Conservation (phyloP, 2,888 invertebrate genomes). For the Sisyra nigra region DNA sequence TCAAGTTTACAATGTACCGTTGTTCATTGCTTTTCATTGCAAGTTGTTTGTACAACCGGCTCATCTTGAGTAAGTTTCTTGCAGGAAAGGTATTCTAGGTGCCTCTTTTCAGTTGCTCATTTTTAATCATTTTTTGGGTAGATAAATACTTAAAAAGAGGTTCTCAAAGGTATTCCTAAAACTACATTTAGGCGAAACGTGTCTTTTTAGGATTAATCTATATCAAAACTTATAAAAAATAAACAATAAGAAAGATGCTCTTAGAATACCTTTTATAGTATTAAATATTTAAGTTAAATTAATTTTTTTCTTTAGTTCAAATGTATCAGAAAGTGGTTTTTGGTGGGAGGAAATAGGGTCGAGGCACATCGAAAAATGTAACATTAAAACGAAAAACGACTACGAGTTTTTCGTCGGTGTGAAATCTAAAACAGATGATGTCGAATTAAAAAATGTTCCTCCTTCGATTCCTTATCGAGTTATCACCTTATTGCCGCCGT, state of each 20-base stretch:
- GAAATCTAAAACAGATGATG: conserved; percentile 32
- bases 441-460: conserved; percentile 9
- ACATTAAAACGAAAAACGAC: conserved; percentile 29
- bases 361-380: conserved; percentile 48
- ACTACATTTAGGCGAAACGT: too few relatives aligned
- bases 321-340: conserved; percentile 43
- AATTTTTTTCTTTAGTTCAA: not conserved
- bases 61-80: conserved; percentile 56
- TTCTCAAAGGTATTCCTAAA: too few relatives aligned
- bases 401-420: conserved; percentile 53
- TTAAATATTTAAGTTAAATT: too few relatives aligned
- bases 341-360: conserved; percentile 63
- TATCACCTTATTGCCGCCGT: conserved; percentile 54
- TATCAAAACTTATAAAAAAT: too few relatives aligned
- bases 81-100: too few relatives aligned
- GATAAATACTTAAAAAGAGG: too few relatives aligned
- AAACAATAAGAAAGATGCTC: too few relatives aligned
- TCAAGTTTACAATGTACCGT: conserved; percentile 57
- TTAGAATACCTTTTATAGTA: too few relatives aligned
- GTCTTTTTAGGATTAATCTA: too few relatives aligned
- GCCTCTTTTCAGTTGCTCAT: too few relatives aligned
- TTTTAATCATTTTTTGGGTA: too few relatives aligned
- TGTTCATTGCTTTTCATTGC: conserved; percentile 68
- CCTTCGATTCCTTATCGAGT: conserved; percentile 48
- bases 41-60: conserved; percentile 57